Evolutionary conservation across 2,888 invertebrate genomes (phyloP).

Genomic region (Euplexia lucipara): DNA sequence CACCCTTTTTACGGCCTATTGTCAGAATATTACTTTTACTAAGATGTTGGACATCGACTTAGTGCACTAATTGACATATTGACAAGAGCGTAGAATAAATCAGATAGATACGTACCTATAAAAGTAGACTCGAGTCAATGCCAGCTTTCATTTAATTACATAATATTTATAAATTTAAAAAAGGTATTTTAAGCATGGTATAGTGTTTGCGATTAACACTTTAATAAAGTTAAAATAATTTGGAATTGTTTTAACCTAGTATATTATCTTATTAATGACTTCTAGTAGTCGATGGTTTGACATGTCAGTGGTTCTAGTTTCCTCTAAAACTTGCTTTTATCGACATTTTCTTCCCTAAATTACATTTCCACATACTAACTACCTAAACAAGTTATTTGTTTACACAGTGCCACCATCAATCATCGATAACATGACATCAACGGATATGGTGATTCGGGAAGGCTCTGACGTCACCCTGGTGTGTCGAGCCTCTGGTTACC

Average conservation of each 20-base stretch:
- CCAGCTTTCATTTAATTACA: slow-evolving; percentile 26
- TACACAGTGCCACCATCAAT: slow-evolving; percentile 97
- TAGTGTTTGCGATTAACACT: not conserved
- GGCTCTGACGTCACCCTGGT: slow-evolving; percentile 96
- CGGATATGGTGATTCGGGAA: slow-evolving; percentile 97
- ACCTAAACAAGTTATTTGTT: slow-evolving; percentile 58
- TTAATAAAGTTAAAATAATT: not conserved
- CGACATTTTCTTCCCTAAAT: not conserved
- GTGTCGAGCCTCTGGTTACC: slow-evolving; percentile 97
- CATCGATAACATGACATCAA: slow-evolving; percentile 96
- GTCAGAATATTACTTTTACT: slow-evolving; percentile 25
- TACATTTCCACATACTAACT: slow-evolving; percentile 12
- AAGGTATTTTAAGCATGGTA: no score
- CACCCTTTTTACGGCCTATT: slow-evolving; percentile 18
- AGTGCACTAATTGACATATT: slow-evolving; percentile 47
- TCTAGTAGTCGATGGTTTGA: no score
- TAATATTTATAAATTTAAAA: slow-evolving; percentile 18
- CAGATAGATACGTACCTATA: no score
- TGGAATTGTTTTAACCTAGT: no score
- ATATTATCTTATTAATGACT: no score
- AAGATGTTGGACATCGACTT: slow-evolving; percentile 18
- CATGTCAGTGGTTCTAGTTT: no score
- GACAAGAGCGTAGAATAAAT: slow-evolving; percentile 33
- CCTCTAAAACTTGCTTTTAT: not conserved
- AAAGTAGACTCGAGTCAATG: slow-evolving; percentile 25